phyloP scores from a whole-genome alignment of 2,888 invertebrate species.

The Plagiodera versicolora region DNA sequence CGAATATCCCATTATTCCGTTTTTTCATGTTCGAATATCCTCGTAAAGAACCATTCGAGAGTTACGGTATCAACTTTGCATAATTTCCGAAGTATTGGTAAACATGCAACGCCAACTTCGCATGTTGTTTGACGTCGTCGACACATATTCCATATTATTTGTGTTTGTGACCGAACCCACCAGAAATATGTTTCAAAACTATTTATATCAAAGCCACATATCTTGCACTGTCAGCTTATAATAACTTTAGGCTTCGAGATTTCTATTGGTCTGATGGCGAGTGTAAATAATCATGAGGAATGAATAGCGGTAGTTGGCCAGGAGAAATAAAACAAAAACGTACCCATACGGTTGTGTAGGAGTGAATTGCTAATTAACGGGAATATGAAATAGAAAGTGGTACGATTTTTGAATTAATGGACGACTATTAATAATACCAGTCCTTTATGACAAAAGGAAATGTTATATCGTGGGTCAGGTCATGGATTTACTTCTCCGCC shows the following conservation, averaged over 20 bases:
- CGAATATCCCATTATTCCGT: neutral
- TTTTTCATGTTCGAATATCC: neutral
- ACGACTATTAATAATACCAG: slow-evolving; percentile 27
- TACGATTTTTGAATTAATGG: slow-evolving; percentile 32
- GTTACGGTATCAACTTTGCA: slow-evolving; percentile 4
- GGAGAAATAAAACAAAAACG: slow-evolving; percentile 38
- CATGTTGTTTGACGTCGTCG: slow-evolving; percentile 23
- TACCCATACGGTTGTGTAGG: slow-evolving; percentile 44
- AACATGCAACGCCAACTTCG: slow-evolving; percentile 19
- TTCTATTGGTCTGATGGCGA: slow-evolving; percentile 42
- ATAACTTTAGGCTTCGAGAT: slow-evolving; percentile 42
- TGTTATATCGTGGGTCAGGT: slow-evolving; percentile 6
- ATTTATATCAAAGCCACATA: slow-evolving; percentile 34
- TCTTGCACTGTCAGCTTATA: slow-evolving; percentile 38
- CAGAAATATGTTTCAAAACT: slow-evolving; percentile 20
- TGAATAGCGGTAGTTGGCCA: slow-evolving; percentile 41
- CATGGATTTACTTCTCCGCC: neutral
- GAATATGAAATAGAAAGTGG: slow-evolving; percentile 51
- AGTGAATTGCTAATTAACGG: slow-evolving; percentile 48
- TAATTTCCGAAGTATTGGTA: slow-evolving; percentile 11
- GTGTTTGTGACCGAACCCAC: slow-evolving; percentile 34
- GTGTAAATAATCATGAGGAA: slow-evolving; percentile 39
- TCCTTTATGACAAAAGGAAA: slow-evolving; percentile 25
- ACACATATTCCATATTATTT: slow-evolving; percentile 32
- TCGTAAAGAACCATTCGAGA: neutral